These are phyloP conservation scores for Himalopsyche anomala DNA, from an alignment of 2,888 invertebrate species.

Conservation along the genomic window DNA sequence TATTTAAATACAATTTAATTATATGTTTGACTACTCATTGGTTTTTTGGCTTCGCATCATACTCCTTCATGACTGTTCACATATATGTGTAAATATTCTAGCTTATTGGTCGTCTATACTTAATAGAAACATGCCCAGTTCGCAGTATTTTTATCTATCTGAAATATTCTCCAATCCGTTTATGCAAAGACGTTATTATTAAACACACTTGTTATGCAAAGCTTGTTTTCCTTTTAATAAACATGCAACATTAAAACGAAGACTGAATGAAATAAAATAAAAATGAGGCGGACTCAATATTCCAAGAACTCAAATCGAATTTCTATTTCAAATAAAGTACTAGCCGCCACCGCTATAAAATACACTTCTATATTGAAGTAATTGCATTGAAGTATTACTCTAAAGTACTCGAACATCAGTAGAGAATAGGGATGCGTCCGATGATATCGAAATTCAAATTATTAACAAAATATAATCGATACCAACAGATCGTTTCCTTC, in stretches of 20 bases:
- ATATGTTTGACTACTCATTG: too few species aligned
- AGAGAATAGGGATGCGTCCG: background rate
- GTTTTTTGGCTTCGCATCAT: too few species aligned
- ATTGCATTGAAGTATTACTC: slow-evolving; percentile 60
- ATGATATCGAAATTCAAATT: too few species aligned
- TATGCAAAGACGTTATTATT: background rate
- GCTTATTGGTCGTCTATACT: too few species aligned
- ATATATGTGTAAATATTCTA: too few species aligned
- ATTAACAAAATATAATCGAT: too few species aligned
- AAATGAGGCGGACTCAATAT: background rate
- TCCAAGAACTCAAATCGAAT: slow-evolving; percentile 41
- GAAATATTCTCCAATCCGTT: too few species aligned
- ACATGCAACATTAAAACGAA: slow-evolving; percentile 27
- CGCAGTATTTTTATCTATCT: too few species aligned
- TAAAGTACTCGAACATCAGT: background rate
- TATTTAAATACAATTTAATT: too few species aligned
- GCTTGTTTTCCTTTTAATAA: slow-evolving; percentile 33
- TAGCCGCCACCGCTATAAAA: slow-evolving; percentile 44
- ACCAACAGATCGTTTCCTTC: too few species aligned
- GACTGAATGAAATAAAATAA: slow-evolving; percentile 32
- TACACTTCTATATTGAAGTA: slow-evolving; percentile 59
- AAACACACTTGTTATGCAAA: slow-evolving; percentile 32
- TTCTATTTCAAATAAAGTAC: slow-evolving; percentile 47
- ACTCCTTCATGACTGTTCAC: too few species aligned
- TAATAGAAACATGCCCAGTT: too few species aligned